Percentiles rank a stretch among this genome's conserved stretches.
Evolutionary conservation across 2,113 vertebrate genomes (phyloP).

Genomic region (Ailuropoda melanoleuca): DNA sequence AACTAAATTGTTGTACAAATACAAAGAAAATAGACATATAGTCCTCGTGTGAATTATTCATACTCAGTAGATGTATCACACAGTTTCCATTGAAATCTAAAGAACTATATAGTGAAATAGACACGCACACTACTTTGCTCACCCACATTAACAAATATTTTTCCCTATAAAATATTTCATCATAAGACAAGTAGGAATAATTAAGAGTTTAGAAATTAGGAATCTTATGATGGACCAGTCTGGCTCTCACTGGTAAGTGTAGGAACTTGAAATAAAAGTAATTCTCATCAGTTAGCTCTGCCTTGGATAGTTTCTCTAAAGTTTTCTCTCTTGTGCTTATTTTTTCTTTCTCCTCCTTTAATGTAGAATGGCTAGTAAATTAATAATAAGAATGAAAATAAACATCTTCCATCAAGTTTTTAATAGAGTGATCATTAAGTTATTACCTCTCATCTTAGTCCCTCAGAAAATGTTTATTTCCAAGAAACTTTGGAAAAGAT

Average conservation of each 20-base stretch:
- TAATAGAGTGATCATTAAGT: neutral
- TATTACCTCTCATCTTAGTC: neutral
- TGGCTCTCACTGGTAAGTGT: neutral
- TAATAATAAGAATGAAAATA: neutral
- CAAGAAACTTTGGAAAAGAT: neutral
- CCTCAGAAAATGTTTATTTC: neutral
- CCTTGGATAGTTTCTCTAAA: neutral
- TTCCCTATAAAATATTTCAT: neutral
- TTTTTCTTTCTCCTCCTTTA: neutral
- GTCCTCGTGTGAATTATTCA: neutral
- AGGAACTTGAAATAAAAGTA: neutral
- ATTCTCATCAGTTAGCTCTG: neutral
- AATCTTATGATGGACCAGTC: neutral
- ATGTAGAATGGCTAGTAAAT: neutral
- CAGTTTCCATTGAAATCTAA: neutral
- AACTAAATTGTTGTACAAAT: constrained; percentile 12
- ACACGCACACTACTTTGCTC: neutral
- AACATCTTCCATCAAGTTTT: neutral
- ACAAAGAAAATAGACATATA: neutral
- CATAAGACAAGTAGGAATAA: neutral
- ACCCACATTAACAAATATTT: neutral
- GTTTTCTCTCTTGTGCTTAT: neutral
- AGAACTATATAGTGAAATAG: neutral
- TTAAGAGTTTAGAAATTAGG: neutral
- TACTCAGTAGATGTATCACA: neutral